These are phyloP conservation scores for Dasyornis broadbenti DNA, from an alignment of 2,113 vertebrate genomes.

Conservation along the genomic window DNA sequence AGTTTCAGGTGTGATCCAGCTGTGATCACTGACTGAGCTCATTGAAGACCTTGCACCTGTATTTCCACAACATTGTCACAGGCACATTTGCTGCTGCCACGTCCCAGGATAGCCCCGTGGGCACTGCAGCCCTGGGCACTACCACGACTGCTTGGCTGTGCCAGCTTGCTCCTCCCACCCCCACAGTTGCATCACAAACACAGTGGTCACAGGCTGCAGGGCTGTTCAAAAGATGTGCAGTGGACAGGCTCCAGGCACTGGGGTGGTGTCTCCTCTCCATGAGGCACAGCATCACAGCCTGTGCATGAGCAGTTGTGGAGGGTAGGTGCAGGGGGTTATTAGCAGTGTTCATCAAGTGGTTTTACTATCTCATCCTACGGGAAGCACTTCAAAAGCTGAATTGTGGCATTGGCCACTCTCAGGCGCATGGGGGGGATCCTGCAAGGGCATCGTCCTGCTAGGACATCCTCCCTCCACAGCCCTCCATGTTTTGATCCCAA, in stretches of 20 bases:
- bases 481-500: fast-evolving
- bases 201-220: fast-evolving
- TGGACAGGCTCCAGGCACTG: neutral
- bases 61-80: neutral
- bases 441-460: neutral
- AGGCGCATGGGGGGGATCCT: neutral
- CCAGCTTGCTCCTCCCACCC: neutral
- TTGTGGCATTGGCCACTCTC: fast-evolving
- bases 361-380: neutral
- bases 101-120: neutral
- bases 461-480: neutral
- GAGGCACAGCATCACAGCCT: fast-evolving
- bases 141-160: fast-evolving
- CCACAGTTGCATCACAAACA: fast-evolving
- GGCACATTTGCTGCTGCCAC: neutral
- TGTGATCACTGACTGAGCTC: neutral
- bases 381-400: neutral
- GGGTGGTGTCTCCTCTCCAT: neutral
- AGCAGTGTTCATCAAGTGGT: fast-evolving
- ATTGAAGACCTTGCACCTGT: neutral
- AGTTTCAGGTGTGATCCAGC: neutral
- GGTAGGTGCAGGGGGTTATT: neutral
- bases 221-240: fast-evolving
- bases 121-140: neutral
- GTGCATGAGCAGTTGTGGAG: fast-evolving